A percentile compares a stretch with the other conserved stretches of the same genome.
These are phyloP conservation scores for Mechanitis mazaeus DNA, from an alignment of 2,888 invertebrate species.

Conservation along the genomic window DNA sequence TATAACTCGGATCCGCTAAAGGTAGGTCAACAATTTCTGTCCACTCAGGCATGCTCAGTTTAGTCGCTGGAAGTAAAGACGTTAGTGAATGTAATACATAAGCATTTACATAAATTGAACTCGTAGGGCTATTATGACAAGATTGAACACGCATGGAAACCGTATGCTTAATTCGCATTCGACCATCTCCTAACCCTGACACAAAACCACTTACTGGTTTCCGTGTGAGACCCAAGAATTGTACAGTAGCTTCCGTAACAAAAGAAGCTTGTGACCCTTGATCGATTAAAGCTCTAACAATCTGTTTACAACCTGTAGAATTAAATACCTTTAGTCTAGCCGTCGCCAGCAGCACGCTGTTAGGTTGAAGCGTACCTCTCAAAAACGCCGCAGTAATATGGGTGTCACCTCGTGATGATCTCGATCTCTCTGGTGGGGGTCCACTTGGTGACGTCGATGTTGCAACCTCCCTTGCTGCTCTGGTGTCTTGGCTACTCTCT, in stretches of 20 bases:
- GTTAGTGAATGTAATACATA: slow-evolving; percentile 25
- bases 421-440: neutral
- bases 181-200: slow-evolving; percentile 28
- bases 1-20: slow-evolving; percentile 28
- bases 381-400: slow-evolving; percentile 4
- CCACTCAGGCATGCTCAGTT: slow-evolving; percentile 19
- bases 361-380: neutral
- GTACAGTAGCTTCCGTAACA: slow-evolving; percentile 27
- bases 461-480: neutral
- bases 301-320: neutral
- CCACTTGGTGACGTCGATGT: neutral
- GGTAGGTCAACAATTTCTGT: slow-evolving; percentile 18
- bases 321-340: slow-evolving; percentile 8
- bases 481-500: slow-evolving; percentile 3
- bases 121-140: slow-evolving; percentile 9
- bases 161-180: slow-evolving; percentile 21
- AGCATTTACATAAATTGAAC: slow-evolving; percentile 24
- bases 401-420: neutral
- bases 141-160: slow-evolving; percentile 24
- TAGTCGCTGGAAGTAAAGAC: slow-evolving; percentile 20
- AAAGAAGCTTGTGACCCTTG: slow-evolving; percentile 31
- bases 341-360: slow-evolving; percentile 5
- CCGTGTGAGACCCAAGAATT: slow-evolving; percentile 25
- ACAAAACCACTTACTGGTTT: slow-evolving; percentile 23
- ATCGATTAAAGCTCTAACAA: slow-evolving; percentile 25